Evolutionary conservation across 2,113 vertebrate genomes (phyloP), one percentile per base, ranked within the genome.

Genomic region (Oreochromis aureus): DNA sequence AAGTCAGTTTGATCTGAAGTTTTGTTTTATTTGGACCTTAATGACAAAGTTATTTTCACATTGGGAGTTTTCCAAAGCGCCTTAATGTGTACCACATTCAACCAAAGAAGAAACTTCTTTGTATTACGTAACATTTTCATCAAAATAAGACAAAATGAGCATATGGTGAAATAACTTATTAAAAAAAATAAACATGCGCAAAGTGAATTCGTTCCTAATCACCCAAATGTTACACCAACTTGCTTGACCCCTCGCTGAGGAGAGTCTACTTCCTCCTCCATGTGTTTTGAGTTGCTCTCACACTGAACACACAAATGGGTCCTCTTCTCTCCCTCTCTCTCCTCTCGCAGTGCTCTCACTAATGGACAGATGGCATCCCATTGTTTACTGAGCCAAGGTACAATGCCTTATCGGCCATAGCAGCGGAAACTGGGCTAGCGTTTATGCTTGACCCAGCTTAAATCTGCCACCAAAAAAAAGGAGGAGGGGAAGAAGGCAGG

Each of bases 301-400:
- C 82, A 39, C 44, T 90, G 87, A 84, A 90, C 87, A 73, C 90
- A 90, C 91, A 93, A 94, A 94, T 94, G 90, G 90, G 59, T 90
- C 59, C 84, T 89, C 83, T 78, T 78, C 81, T 76, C 46, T 51
- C 24, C 3, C 39, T 90, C 63, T 59, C 83, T 61, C 55, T 88
- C 84, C 87, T 93, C 92, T 93, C 84, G 80, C 90, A 93, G 91
- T 86, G 93, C 89, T 94, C 92, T 94, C 87, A 48, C 91, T 95
- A 95, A 96, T 95, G 94, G 95, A 95, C 96, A 96, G 95, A 96
- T 96, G 95, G 95, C 94, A 93, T 93, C 93, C 92, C 92, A 95
- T 96, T 96, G 96, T 96, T 95, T 96, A 96, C 95, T 95, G 94
- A 96, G 95, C 95, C 94, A 96, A 96, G 95, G 95, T 96, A 95